These are phyloP conservation scores for Phoxinus phoxinus DNA, from an alignment of 2,113 vertebrate genomes.

Conservation along the genomic window DNA sequence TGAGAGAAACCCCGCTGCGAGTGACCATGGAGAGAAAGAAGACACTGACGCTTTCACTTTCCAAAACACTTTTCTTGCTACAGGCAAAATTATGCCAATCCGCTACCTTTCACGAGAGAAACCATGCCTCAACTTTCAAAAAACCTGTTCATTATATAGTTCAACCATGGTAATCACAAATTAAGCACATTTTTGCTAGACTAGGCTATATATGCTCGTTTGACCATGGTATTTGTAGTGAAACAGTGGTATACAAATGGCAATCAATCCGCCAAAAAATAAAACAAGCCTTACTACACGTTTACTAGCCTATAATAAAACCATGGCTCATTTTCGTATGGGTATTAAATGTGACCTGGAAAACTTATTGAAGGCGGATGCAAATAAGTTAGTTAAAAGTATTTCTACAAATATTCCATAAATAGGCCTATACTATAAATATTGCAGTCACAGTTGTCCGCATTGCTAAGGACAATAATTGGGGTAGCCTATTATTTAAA, in stretches of 20 bases:
- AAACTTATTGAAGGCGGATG: background rate
- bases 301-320: no score
- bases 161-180: no score
- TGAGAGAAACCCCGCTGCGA: background rate
- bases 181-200: no score
- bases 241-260: no score
- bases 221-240: no score
- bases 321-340: no score
- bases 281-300: no score
- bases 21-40: background rate
- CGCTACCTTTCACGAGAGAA: background rate
- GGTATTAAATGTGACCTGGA: background rate
- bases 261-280: no score
- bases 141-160: background rate
- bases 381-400: background rate
- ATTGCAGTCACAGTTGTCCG: background rate
- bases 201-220: no score
- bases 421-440: background rate
- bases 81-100: background rate
- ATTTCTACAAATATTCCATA: background rate
- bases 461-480: background rate
- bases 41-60: background rate
- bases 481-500: background rate
- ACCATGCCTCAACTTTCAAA: background rate
- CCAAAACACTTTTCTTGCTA: background rate